Conservation (phyloP, 2,113 vertebrate species). For the Calyptommatus sinebrachiatus region DNA sequence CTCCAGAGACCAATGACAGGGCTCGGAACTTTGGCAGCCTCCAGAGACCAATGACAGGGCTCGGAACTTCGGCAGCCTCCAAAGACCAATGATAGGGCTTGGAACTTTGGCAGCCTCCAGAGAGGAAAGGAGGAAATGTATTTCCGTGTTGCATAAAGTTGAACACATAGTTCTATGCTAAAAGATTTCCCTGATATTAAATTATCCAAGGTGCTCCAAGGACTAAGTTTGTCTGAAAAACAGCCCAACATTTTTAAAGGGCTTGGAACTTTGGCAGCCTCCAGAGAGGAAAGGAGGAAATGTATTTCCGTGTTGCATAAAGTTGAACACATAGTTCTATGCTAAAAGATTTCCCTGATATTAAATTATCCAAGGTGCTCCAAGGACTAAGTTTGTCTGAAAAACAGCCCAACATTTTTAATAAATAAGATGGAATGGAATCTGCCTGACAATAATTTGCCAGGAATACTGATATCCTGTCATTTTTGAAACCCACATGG, state of each 20-base stretch:
- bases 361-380: not conserved
- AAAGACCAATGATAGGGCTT: too few species aligned
- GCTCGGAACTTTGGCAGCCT: too few species aligned
- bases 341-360: not conserved
- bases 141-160: not conserved
- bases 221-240: not conserved
- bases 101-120: too few species aligned
- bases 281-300: too few species aligned
- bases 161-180: not conserved
- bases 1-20: too few species aligned
- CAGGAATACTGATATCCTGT: not conserved
- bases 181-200: not conserved
- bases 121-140: too few species aligned
- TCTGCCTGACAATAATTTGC: constrained; percentile 4
- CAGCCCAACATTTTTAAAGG: not conserved
- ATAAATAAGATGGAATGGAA: not conserved
- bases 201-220: not conserved
- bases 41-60: too few species aligned
- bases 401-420: not conserved
- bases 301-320: too few species aligned
- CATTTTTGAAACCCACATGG: not conserved
- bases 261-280: too few species aligned
- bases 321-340: not conserved
- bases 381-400: not conserved
- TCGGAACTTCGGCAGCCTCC: too few species aligned